These are phyloP conservation scores for Drosophila quadrilineata DNA, from an alignment of 1,140 invertebrate genomes.

Conservation along the genomic window DNA sequence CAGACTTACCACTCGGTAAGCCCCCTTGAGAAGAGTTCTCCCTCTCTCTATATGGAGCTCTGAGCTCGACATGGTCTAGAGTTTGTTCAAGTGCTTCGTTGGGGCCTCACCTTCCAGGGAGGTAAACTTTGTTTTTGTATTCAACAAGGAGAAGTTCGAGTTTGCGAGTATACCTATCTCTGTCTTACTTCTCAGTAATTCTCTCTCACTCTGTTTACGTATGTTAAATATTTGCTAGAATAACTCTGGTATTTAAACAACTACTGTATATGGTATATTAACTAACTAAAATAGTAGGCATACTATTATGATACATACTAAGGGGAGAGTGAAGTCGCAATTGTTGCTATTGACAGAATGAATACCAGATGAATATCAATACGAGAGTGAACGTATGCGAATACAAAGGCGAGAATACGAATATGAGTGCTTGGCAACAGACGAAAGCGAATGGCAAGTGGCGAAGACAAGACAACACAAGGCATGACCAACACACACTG, in stretches of 20 bases:
- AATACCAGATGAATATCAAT: background rate
- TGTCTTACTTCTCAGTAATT: background rate
- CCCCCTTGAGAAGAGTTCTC: too few relatives aligned
- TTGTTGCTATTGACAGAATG: slow-evolving; percentile 15
- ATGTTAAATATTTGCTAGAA: slow-evolving; percentile 57
- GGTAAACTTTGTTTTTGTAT: background rate
- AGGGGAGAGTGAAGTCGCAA: slow-evolving; percentile 9
- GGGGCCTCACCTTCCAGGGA: slow-evolving; percentile 38
- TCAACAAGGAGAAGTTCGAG: slow-evolving; percentile 7
- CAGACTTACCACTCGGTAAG: too few relatives aligned
- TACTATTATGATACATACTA: too few relatives aligned
- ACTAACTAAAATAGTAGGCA: slow-evolving; percentile 15
- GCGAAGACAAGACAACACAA: slow-evolving; percentile 35
- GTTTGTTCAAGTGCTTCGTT: slow-evolving; percentile 42
- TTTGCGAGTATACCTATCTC: slow-evolving; percentile 22
- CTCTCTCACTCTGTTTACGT: slow-evolving; percentile 40
- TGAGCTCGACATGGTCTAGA: background rate
- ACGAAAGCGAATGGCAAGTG: slow-evolving; percentile 35
- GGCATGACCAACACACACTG: background rate
- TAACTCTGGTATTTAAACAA: slow-evolving; percentile 52
- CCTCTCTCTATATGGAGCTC: background rate
- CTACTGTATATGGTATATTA: slow-evolving; percentile 52
- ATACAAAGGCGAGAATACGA: slow-evolving; percentile 6
- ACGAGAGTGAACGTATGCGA: background rate
- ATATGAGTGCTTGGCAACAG: slow-evolving; percentile 21